These are phyloP conservation scores for Hemibagrus guttatus DNA, from an alignment of 2,797 vertebrate genomes.

Conservation along the genomic window DNA sequence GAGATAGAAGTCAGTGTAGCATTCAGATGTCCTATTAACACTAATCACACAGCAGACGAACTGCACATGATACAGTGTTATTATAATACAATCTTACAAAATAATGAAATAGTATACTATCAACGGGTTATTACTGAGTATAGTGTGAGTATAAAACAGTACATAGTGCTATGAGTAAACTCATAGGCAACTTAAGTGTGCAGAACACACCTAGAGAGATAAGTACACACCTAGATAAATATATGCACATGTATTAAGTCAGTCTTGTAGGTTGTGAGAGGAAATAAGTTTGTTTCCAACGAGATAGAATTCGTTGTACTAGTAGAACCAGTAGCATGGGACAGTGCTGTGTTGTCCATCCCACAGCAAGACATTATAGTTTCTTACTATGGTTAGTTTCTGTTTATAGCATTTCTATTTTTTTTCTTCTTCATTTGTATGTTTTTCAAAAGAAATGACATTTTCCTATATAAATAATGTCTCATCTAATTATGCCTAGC, in stretches of 20 bases:
- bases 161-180: too few relatives aligned
- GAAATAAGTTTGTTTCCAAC: neutral
- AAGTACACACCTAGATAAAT: constrained; percentile 11
- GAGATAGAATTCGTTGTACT: too few relatives aligned
- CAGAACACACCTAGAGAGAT: neutral
- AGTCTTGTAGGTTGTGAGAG: neutral
- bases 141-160: neutral
- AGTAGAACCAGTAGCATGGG: neutral
- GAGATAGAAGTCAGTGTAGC: neutral
- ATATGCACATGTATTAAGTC: neutral
- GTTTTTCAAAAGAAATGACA: neutral
- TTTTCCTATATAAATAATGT: neutral
- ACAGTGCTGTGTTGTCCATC: neutral
- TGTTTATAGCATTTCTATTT: neutral
- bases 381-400: neutral
- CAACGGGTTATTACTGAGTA: neutral
- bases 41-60: neutral
- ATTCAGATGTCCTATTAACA: neutral
- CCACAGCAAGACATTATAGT: neutral
- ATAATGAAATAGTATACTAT: neutral
- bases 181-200: neutral
- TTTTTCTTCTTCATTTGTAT: neutral
- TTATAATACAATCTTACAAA: neutral
- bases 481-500: neutral
- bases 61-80: neutral